Evolutionary conservation across 2,888 invertebrate genomes (phyloP), one percentile per base, ranked within the genome.

Genomic region (Himalopsyche tibetana): DNA sequence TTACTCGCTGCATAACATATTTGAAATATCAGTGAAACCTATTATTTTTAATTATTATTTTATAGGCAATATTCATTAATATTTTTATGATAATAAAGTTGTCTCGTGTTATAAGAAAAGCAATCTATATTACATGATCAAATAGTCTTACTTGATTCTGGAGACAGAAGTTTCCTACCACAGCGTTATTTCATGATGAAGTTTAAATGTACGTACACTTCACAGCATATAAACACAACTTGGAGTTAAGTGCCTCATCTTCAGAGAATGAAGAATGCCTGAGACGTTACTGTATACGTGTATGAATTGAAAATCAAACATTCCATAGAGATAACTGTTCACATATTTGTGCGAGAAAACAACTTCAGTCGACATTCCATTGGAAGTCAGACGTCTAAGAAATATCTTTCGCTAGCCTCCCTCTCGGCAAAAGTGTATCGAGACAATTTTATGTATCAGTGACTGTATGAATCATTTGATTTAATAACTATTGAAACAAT

Each of bases 381-480:
- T 42, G 51, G 19, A 55, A 42, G 40, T 51, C 80, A 81, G 81
- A 81, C 40, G 81, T 84, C 79, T 81, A 82, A 84, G 84, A 38
- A 55, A 56, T 55, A 38, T 55, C 63, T 56, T 82, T 51, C 8
- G 74, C 19, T 17, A 4, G 63, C 80, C 84, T 55, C 81, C 1
- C 81, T 40, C 17, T 4, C 51, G 45, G 42, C 74, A 63, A 55
- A 63, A 82, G 80, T 80, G 81, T 69, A 80, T 69, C 36, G 80
- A 86, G 86, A 36, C 84, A 85, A 85, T 87, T 85, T 82, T 87
- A 69, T 82, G 86, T 80, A 81, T 82, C 80, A 84, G 55, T 82
- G 82, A 40, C 40, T 40, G 63, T 56, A 87, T 87, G 85, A 84
- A 84, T 86, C 51, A 83, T 11, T 85, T 87, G 85, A 84, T 86